phyloP scores from a whole-genome alignment of 1,140 invertebrate species.

The Drosophila repleta region DNA sequence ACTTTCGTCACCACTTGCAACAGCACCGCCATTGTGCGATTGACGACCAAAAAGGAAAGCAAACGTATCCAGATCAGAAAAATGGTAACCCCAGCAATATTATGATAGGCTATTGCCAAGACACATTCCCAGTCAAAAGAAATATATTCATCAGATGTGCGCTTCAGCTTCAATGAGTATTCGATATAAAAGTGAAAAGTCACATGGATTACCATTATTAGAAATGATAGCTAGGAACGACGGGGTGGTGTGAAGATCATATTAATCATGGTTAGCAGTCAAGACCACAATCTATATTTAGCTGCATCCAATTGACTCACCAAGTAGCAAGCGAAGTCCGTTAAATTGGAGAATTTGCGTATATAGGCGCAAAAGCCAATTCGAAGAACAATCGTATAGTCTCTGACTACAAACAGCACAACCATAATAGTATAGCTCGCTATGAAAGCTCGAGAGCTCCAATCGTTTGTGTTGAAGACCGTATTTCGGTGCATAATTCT shows the following conservation, averaged over 20 bases:
- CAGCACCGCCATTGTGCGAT: conserved; percentile 26
- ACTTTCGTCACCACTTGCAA: not conserved
- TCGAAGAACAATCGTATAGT: not conserved
- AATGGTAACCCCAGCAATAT: conserved; percentile 2
- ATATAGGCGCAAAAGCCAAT: conserved; percentile 1
- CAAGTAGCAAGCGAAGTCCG: conserved; percentile 3
- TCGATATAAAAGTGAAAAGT: not conserved
- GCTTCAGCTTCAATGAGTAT: not conserved
- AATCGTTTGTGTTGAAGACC: not conserved
- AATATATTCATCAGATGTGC: not conserved
- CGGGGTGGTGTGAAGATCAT: not conserved
- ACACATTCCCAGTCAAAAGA: not conserved
- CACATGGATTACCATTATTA: not conserved
- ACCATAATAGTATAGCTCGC: not conserved
- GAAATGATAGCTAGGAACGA: not conserved
- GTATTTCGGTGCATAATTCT: not conserved
- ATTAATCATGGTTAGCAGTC: not conserved
- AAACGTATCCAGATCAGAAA: conserved; percentile 17
- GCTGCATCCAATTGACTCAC: not conserved
- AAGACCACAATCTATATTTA: too few relatives aligned
- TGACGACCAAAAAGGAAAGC: conserved; percentile 10
- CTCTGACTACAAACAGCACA: not conserved
- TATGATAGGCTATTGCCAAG: not conserved
- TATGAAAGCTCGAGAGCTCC: not conserved
- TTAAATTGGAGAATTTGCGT: not conserved